A percentile compares a stretch with the other conserved stretches of the same genome.
These are phyloP conservation scores for Oreonectes daqikongensis DNA, from an alignment of 2,797 vertebrate genomes.

Conservation along the genomic window DNA sequence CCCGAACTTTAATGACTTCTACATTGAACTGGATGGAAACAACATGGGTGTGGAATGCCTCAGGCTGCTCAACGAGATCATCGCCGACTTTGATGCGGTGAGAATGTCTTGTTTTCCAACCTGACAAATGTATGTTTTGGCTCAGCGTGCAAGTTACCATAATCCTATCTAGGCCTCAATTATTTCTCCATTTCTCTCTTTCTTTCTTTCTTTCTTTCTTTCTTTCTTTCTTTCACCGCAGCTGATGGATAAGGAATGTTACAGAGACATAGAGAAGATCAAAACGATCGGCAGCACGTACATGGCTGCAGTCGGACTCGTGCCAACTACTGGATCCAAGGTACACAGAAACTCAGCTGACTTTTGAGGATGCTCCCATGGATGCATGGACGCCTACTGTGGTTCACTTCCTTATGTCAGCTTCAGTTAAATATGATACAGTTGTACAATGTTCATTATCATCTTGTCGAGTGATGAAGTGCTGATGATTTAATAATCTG, in stretches of 20 bases:
- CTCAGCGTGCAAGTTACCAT: constrained; percentile 27
- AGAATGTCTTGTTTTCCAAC: constrained; percentile 36
- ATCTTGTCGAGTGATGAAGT: neutral
- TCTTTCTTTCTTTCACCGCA: constrained; percentile 50
- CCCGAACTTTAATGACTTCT: constrained; percentile 92
- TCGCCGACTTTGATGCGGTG: constrained; percentile 91
- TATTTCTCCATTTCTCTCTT: constrained; percentile 6
- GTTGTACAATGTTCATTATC: too few species aligned
- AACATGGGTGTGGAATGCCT: constrained; percentile 93
- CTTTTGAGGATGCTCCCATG: too few species aligned
- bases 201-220: constrained; percentile 22
- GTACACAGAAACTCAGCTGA: constrained; percentile 67
- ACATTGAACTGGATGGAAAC: constrained; percentile 90
- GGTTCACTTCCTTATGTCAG: neutral
- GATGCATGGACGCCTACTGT: neutral
- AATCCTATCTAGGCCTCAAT: constrained; percentile 30
- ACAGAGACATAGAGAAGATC: constrained; percentile 97
- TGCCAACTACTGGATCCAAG: constrained; percentile 89
- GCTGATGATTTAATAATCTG: neutral
- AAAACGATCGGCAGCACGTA: constrained; percentile 99
- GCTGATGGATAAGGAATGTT: constrained; percentile 97
- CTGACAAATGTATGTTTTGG: constrained; percentile 21
- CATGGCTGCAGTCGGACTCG: constrained; percentile 96
- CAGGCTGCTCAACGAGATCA: constrained; percentile 89
- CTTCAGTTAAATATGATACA: neutral